Conservation (phyloP, 2,113 vertebrate genomes). For the Amblyornis subalaris region DNA sequence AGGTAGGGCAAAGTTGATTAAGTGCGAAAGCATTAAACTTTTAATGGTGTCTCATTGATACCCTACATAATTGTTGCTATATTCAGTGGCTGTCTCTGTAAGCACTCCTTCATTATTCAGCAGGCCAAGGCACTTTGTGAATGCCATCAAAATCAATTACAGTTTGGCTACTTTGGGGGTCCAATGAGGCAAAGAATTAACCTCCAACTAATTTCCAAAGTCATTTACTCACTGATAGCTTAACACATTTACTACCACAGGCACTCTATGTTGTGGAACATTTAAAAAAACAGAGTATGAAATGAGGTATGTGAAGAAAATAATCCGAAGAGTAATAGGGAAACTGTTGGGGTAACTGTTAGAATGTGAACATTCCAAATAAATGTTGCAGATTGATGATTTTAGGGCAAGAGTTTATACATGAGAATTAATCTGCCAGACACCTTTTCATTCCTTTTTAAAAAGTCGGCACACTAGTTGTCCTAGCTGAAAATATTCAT, state of each 20-base stretch:
- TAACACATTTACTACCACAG: conserved; percentile 44
- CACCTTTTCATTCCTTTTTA: not conserved
- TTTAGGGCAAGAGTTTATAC: not conserved
- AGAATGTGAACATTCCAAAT: not conserved
- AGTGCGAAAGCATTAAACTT: conserved; percentile 44
- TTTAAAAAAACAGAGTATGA: conserved; percentile 41
- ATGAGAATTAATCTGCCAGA: not conserved
- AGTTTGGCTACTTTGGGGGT: conserved; percentile 66
- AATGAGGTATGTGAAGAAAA: not conserved
- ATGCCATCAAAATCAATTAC: conserved; percentile 75
- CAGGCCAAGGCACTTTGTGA: conserved; percentile 56
- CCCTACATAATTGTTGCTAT: conserved; percentile 52
- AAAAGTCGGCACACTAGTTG: not conserved
- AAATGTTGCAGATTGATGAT: not conserved
- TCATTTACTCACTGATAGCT: conserved; percentile 66
- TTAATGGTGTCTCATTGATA: conserved; percentile 61
- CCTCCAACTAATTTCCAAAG: conserved; percentile 77
- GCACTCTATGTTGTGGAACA: not conserved
- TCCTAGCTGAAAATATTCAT: conserved; percentile 10
- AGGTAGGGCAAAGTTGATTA: conserved; percentile 53
- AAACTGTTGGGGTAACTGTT: not conserved
- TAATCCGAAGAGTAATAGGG: not conserved
- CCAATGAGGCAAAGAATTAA: conserved; percentile 79
- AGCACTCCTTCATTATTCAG: conserved; percentile 61
- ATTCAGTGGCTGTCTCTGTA: conserved; percentile 26